Evolutionary conservation across 2,888 invertebrate species (phyloP), one percentile per base, ranked within the genome.

Genomic region (Drepanosiphum platanoidis): DNA sequence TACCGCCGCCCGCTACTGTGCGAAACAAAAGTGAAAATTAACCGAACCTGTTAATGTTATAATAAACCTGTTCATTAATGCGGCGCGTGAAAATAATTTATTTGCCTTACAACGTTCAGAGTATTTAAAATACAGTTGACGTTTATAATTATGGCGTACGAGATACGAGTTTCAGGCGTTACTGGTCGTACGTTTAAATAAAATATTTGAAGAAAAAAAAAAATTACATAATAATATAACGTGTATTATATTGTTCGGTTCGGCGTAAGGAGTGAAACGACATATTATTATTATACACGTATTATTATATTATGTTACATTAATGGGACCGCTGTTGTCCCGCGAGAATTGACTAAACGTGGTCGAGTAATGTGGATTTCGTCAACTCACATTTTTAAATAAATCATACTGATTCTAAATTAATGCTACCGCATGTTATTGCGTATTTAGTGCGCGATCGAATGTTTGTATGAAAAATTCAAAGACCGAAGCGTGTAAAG

Each of bases 11-110:
- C 9, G 9, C 27, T 61, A 27, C 8, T 61, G 61, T 61, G n/a
- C n/a, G 61, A 27, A 66, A 68, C n/a, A 79, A 68, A 66, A 79
- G 79, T 68, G 66, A 79, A 79, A 79, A 66, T 79, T 79, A 66
- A 66, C n/a, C 42, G n/a, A 64, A 64, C 78, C 78, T 42, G 78
- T 72, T 36, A 72, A 71, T n/a, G n/a, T 39, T 15, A 71, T 79
- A 46, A 79, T 68, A 46, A 77, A 78, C 78, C 39, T 22, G 61
- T 64, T 42, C 32, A 61, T 61, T 61, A 78, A 42, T 39, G 9
- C 46, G 68, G 46, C n/a, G 46, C 18, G 68, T 80, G 4, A n/a
- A 80, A 68, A 80, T 15, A 42, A 80, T 52, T 80, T 68, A 80
- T 80, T 80, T 27, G 11, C 5, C n/a, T n/a, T 30, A 11, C 18